Conservation (phyloP, 2,888 invertebrate species). For the Caenorhabditis sp. region DNA sequence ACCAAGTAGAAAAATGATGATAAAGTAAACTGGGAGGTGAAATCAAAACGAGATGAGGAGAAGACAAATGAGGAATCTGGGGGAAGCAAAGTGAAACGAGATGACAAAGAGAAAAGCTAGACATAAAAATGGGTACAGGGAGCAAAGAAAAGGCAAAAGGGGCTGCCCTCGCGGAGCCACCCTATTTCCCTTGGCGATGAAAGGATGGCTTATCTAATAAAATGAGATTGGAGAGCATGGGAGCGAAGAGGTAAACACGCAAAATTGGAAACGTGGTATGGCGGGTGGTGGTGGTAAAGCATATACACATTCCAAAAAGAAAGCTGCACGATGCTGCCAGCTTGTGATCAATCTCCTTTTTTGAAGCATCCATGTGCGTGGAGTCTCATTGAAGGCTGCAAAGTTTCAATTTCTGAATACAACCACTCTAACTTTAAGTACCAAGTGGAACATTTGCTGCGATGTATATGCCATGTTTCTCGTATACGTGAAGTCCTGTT, state of each 20-base stretch:
- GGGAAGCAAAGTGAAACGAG: neutral
- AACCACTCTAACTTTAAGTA: constrained; percentile 34
- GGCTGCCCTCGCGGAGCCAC: constrained; percentile 5
- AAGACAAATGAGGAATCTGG: constrained; percentile 1
- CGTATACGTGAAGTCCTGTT: constrained; percentile 82
- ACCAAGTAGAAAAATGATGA: neutral
- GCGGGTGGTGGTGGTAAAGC: neutral
- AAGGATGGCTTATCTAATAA: constrained; percentile 43
- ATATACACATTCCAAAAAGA: constrained; percentile 19
- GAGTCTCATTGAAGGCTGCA: constrained; percentile 81
- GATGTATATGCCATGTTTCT: constrained; percentile 82
- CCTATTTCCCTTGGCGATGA: constrained; percentile 31
- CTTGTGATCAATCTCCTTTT: constrained; percentile 83
- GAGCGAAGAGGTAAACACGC: constrained; percentile 37
- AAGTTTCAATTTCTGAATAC: neutral
- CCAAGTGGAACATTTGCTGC: constrained; percentile 79
- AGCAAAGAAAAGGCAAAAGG: neutral
- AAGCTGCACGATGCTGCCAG: constrained; percentile 9
- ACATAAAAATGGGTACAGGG: constrained; percentile 4
- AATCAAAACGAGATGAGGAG: neutral
- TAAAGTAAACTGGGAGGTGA: neutral
- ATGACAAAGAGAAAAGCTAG: neutral
- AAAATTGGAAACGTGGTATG: constrained; percentile 45
- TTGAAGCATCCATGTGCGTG: constrained; percentile 82
- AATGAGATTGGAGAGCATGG: constrained; percentile 42